These are phyloP conservation scores for Archaeoteleia sp. DNA, from an alignment of 2,888 invertebrate genomes.

Conservation along the genomic window DNA sequence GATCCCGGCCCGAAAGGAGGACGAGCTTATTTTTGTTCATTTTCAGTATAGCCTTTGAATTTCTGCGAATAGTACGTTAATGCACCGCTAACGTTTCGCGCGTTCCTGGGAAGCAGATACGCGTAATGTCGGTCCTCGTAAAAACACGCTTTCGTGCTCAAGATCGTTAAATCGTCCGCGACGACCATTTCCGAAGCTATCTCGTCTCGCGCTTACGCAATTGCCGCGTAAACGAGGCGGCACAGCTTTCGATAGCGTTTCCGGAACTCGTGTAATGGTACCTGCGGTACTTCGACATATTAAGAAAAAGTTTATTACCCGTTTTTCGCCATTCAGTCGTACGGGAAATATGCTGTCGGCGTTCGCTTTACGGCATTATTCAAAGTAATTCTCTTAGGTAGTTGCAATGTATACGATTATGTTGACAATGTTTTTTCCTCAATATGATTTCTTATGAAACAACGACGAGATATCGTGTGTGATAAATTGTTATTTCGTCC, in stretches of 20 bases:
- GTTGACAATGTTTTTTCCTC: too few species aligned
- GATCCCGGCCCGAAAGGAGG: conserved; percentile 2
- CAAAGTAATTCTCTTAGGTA: too few species aligned
- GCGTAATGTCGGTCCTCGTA: conserved; percentile 55
- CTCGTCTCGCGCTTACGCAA: conserved; percentile 52
- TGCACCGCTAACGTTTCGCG: conserved; percentile 30
- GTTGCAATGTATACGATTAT: too few species aligned
- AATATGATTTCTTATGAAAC: too few species aligned
- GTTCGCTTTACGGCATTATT: too few species aligned
- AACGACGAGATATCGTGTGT: too few species aligned
- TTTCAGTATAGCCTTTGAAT: conserved; percentile 10
- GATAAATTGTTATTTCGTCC: too few species aligned
- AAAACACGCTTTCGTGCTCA: conserved; percentile 45
- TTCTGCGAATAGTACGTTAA: conserved; percentile 39
- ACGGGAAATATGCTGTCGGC: neutral
- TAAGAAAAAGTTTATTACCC: conserved; percentile 39
- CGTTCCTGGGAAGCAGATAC: conserved; percentile 41
- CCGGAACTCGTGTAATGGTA: conserved; percentile 42
- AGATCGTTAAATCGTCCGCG: conserved; percentile 63
- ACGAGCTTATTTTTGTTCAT: conserved; percentile 25
- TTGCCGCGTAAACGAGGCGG: conserved; percentile 52
- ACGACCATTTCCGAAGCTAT: conserved; percentile 57
- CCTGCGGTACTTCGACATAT: conserved; percentile 38
- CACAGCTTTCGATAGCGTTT: conserved; percentile 48
- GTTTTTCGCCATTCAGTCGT: conserved; percentile 4